Base-by-base conservation (phyloP, 2,113 vertebrate genomes). In the Cheirogaleus medius region DNA sequence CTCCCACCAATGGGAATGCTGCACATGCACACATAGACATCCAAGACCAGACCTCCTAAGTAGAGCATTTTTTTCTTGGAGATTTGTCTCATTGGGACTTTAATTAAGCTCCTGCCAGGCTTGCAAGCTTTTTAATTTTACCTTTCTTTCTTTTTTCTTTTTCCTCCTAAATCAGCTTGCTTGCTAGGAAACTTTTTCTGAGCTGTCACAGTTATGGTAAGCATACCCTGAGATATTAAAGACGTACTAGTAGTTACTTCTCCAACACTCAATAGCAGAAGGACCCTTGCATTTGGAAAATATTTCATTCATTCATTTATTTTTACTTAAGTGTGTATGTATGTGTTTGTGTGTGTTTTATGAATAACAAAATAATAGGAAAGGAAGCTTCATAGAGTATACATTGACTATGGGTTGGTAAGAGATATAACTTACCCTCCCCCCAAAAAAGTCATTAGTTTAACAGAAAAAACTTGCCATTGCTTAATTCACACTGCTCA, bases 31-130 rank as follows among this genome's bases (percentile, higher is more conserved):
- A 96, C 92, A 96, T 90, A 81, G 97, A 93, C 54, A 93, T 97
- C 88, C 81, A 97, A 96, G 98, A 98, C 97, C 97, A 97, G 90
- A 97, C 86, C 97, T 94, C 98, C 98, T 91, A 92, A 98, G 96
- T 90, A 58, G 90, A 97, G 92, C 91, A 97, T 97, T 96, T 96
- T 90, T 97, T 58, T 97, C 89, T 97, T 97, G 73, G 94, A 98
- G 85, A 98, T 95, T 98, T 98, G 98, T 98, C 97, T 98, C 93
- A n/a, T 91, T 96, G 97, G 98, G 97, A 98, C 97, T 98, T 98
- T 98, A 98, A 98, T 98, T 98, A 98, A 98, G 97, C 98, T 98
- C 97, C 98, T 98, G 73, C 95, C 77, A 95, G 90, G 95, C 71
- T 98, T 98, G 97, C 93, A 98, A 98, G 88, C 78, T 91, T 97